Evolutionary conservation across 2,797 vertebrate genomes (phyloP).

Genomic region (Ctenopoma multispine): DNA sequence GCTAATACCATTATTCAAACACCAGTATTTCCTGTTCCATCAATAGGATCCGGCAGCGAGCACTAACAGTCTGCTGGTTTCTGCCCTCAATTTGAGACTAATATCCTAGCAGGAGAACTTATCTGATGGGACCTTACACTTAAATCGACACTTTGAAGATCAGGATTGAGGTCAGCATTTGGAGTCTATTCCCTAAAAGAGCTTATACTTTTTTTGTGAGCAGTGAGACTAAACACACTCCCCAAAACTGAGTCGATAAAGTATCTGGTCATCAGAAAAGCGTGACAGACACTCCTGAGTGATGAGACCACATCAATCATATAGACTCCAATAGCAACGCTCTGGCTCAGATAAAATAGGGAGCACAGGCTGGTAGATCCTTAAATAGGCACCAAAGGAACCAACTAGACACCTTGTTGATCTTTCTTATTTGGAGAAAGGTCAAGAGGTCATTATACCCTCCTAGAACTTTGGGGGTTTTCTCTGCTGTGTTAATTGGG

Average conservation of each 20-base stretch:
- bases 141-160: constrained; percentile 71
- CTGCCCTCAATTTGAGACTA: constrained; percentile 25
- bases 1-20: constrained; percentile 50
- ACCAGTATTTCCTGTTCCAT: constrained; percentile 41
- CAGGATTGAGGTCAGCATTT: constrained; percentile 51
- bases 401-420: constrained; percentile 43
- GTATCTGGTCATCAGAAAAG: constrained; percentile 75
- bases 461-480: constrained; percentile 24
- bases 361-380: constrained; percentile 44
- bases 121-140: constrained; percentile 67
- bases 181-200: constrained; percentile 58
- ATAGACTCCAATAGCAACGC: constrained; percentile 57
- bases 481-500: constrained; percentile 16
- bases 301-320: constrained; percentile 78
- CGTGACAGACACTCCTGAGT: constrained; percentile 72
- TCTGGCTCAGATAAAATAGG: constrained; percentile 56
- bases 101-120: constrained; percentile 51
- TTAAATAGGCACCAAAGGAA: constrained; percentile 60
- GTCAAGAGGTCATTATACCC: constrained; percentile 46
- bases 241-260: constrained; percentile 72
- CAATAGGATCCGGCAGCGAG: constrained; percentile 34
- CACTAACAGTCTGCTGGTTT: constrained; percentile 22
- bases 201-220: constrained; percentile 45
- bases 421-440: constrained; percentile 44
- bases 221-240: constrained; percentile 48